Evolutionary conservation across 2,888 invertebrate species (phyloP).

Genomic region (Athalia circularis): DNA sequence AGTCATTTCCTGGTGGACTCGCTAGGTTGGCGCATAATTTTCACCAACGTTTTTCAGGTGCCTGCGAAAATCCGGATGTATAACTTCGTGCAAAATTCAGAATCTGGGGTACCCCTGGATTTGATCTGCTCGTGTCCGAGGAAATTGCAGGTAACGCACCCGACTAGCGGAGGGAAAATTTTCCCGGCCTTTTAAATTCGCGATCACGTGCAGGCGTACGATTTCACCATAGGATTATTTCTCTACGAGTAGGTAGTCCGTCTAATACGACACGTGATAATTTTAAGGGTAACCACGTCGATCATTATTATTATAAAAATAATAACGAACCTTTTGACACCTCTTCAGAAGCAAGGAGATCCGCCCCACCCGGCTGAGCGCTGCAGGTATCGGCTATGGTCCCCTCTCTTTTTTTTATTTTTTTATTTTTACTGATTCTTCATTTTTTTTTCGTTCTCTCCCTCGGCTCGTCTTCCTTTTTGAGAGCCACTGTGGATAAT

Average conservation of each 20-base stretch:
- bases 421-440: neutral
- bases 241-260: neutral
- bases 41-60: too few species aligned
- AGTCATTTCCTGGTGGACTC: conserved; percentile 11
- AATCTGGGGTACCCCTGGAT: too few species aligned
- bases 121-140: too few species aligned
- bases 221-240: too few species aligned
- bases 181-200: too few species aligned
- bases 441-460: neutral
- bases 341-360: conserved; percentile 11
- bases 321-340: conserved; percentile 35
- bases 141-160: too few species aligned
- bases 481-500: conserved; percentile 66
- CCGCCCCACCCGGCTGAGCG: neutral
- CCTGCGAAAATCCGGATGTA: too few species aligned
- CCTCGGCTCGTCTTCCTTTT: conserved; percentile 39
- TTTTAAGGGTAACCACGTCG: neutral
- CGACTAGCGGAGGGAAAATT: too few species aligned
- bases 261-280: neutral
- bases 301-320: conserved; percentile 14
- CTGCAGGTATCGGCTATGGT: too few species aligned
- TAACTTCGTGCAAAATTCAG: too few species aligned
- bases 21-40: too few species aligned
- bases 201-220: too few species aligned
- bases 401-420: conserved; percentile 12